Percentiles rank a stretch among this genome's conserved stretches.
These are phyloP conservation scores for Cryptotermes secundus DNA, from an alignment of 1,140 invertebrate genomes.

Conservation along the genomic window DNA sequence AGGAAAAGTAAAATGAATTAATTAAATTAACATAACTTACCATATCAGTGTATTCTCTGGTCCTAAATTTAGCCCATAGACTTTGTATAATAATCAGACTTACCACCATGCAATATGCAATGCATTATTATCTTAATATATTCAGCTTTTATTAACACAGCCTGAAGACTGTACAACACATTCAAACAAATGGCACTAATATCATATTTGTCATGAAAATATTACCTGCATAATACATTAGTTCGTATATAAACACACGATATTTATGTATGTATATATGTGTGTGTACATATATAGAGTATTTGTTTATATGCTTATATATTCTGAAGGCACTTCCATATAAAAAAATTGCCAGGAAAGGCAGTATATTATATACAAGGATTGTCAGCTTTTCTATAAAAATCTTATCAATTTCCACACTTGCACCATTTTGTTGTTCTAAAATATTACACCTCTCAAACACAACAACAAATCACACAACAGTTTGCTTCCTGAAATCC, in stretches of 20 bases:
- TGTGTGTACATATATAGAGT: too few relatives aligned
- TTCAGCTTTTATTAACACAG: not conserved
- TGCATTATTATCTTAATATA: not conserved
- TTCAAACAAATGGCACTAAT: constrained; percentile 1
- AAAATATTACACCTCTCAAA: not conserved
- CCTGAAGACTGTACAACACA: not conserved
- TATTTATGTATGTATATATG: not conserved
- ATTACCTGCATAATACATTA: not conserved
- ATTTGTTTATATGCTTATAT: too few relatives aligned
- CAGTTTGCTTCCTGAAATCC: not conserved
- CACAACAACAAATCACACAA: not conserved
- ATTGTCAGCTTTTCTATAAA: not conserved
- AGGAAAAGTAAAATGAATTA: too few relatives aligned
- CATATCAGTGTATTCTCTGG: too few relatives aligned
- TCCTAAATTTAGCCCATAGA: too few relatives aligned
- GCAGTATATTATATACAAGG: not conserved
- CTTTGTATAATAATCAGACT: too few relatives aligned
- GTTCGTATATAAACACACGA: too few relatives aligned
- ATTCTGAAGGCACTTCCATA: not conserved
- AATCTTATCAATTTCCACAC: not conserved
- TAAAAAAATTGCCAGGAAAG: not conserved
- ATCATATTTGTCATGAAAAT: not conserved
- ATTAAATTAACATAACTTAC: too few relatives aligned
- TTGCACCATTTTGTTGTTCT: not conserved
- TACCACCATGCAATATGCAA: too few relatives aligned